Evolutionary conservation across 2,888 invertebrate species (phyloP).

Genomic region (Cheilosia vulpina): DNA sequence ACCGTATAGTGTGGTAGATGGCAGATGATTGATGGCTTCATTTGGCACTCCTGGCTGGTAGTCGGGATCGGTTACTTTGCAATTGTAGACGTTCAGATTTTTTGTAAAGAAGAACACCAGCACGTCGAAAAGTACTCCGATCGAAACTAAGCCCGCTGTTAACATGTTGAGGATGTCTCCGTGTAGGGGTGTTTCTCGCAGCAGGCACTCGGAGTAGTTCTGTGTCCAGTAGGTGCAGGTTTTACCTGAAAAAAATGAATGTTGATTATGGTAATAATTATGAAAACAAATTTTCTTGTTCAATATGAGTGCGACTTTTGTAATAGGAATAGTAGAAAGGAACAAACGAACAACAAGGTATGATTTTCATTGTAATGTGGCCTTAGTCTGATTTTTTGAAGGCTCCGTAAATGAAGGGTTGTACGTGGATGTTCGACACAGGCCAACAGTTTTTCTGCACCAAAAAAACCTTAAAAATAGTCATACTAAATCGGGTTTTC

Average conservation of each 20-base stretch:
- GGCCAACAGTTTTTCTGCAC: too few species aligned
- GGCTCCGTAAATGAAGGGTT: too few species aligned
- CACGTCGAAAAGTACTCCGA: constrained; percentile 83
- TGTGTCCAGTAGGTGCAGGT: constrained; percentile 84
- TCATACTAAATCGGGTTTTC: too few species aligned
- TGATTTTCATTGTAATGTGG: too few species aligned
- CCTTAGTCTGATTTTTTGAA: too few species aligned
- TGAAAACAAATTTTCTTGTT: not conserved
- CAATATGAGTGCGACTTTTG: not conserved
- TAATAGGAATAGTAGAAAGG: too few species aligned
- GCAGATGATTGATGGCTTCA: constrained; percentile 12
- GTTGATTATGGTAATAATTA: too few species aligned
- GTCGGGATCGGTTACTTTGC: constrained; percentile 83
- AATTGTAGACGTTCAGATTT: constrained; percentile 81
- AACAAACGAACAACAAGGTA: too few species aligned
- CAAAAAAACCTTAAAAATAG: too few species aligned
- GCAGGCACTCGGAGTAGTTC: constrained; percentile 82
- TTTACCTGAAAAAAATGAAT: constrained; percentile 77
- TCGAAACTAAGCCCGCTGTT: constrained; percentile 83
- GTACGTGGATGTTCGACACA: too few species aligned
- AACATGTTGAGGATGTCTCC: constrained; percentile 84
- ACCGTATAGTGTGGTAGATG: constrained; percentile 78
- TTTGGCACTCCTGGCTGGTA: constrained; percentile 78
- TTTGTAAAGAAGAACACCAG: constrained; percentile 83
- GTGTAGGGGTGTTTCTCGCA: constrained; percentile 84